Evolutionary conservation across 2,888 invertebrate species (phyloP), one percentile per base, ranked within the genome.

Genomic region (Caenorhabditis sinica): DNA sequence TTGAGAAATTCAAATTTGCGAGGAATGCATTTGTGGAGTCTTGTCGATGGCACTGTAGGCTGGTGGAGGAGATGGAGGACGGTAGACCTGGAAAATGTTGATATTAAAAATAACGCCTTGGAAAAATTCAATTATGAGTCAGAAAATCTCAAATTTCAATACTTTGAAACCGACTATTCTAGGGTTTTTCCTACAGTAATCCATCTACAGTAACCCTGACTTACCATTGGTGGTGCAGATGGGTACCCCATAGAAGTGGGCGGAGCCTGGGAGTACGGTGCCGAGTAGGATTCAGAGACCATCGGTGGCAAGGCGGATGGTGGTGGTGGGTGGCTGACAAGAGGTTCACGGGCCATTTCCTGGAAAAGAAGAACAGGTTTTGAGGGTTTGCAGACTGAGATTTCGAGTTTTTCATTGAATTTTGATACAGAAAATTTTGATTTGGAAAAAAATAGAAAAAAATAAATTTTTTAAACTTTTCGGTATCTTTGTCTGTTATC

Each of bases 31-130:
- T 1, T 56, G 28, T n/a, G 75, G 60, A 1, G 58, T 45, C 2
- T 58, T 56, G 58, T 79, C 69, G 36, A 79, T 79, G 61, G 51
- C 63, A 33, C 73, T 77, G 68, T 86, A 86, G 13, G 85, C 79
- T 13, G 85, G 85, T 30, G 85, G 85, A 13, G 85, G 85, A n/a
- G 79, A 80, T 36, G 82, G 68, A 33, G 75, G 53, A 20, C 82
- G 82, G 75, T 82, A 79, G 15, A 8, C 13, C 77, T 68, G 66
- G 45, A 73, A 79, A 53, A 51, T 45, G 25, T 17, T n/a, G 40
- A 69, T 43, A 23, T 49, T 25, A 17, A 15, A 65, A 15, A 23
- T 25, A 20, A 36, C 36, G n/a, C 28, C 33, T 71, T 25, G 25
- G n/a, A n/a, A n/a, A n/a, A n/a, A n/a, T n/a, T n/a, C n/a, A n/a